Percentiles rank a stretch among this genome's conserved stretches.
These are phyloP conservation scores for Chaunax sp. DNA, from an alignment of 2,797 vertebrate species.

Conservation along the genomic window DNA sequence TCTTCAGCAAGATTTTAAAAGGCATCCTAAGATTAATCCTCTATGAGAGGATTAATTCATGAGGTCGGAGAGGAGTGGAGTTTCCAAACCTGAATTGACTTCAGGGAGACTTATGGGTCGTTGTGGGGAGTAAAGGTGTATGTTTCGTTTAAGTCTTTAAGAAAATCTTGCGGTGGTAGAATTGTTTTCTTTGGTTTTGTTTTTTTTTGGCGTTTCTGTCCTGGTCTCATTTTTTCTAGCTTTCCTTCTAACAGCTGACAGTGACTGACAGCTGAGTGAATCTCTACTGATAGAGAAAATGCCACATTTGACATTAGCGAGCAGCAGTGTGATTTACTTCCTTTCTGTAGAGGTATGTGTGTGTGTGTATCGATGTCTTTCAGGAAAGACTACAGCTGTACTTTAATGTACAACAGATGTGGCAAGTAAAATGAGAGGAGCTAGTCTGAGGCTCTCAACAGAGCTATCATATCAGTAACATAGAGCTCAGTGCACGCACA, in stretches of 20 bases:
- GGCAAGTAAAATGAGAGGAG: conserved; percentile 40
- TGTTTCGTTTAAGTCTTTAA: no score
- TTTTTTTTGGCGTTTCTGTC: background rate
- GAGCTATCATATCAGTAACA: conserved; percentile 51
- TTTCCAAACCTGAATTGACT: background rate
- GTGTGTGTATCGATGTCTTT: conserved; percentile 71
- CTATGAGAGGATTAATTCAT: background rate
- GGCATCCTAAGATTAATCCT: background rate
- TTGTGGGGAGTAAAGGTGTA: no score
- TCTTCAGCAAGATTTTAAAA: background rate
- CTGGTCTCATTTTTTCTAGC: background rate
- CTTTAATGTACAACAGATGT: conserved; percentile 89
- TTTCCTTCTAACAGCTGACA: conserved; percentile 13
- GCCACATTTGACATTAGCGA: conserved; percentile 84
- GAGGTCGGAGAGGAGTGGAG: background rate
- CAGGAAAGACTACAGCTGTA: conserved; percentile 86
- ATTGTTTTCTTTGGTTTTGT: no score
- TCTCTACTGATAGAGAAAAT: conserved; percentile 76
- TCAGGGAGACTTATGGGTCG: background rate
- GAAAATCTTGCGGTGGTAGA: no score
- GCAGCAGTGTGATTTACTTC: conserved; percentile 84
- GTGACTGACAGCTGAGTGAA: conserved; percentile 73
- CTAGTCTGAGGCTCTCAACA: conserved; percentile 49
- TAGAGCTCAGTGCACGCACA: conserved; percentile 8
- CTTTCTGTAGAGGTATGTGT: conserved; percentile 45